Evolutionary conservation across 2,888 invertebrate species (phyloP).

Genomic region (Heliconius sara): DNA sequence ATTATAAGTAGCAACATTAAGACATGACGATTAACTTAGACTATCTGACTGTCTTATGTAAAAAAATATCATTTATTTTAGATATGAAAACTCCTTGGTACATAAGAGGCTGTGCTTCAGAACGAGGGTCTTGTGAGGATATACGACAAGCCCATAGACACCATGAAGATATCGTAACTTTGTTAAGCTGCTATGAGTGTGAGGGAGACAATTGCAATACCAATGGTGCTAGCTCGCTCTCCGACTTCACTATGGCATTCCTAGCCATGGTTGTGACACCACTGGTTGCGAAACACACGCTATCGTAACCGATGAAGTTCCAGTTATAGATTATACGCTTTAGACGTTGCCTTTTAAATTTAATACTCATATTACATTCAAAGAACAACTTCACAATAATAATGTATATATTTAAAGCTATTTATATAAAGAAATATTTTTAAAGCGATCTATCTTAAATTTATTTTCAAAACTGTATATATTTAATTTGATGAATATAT

Average conservation of each 20-base stretch:
- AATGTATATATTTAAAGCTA: background rate
- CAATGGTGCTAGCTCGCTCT: constrained; percentile 57
- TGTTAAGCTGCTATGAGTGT: constrained; percentile 66
- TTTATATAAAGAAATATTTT: background rate
- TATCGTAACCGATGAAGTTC: constrained; percentile 52
- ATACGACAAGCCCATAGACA: constrained; percentile 57
- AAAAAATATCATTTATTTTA: constrained; percentile 41
- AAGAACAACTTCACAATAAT: background rate
- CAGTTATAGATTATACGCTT: constrained; percentile 4
- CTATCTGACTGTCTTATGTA: too few species aligned
- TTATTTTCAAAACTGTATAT: background rate
- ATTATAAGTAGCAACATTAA: background rate
- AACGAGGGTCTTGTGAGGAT: constrained; percentile 67
- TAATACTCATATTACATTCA: background rate
- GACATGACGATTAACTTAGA: background rate
- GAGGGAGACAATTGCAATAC: constrained; percentile 66
- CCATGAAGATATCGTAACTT: constrained; percentile 54
- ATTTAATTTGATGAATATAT: background rate
- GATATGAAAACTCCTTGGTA: constrained; percentile 63
- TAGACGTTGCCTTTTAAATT: background rate
- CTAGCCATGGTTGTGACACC: constrained; percentile 63
- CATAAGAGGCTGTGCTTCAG: constrained; percentile 70
- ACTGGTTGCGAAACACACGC: constrained; percentile 61
- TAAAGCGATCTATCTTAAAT: too few species aligned
- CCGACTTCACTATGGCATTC: constrained; percentile 58